phyloP scores from a whole-genome alignment of 2,888 invertebrate species.

The Scaeva pyrastri region DNA sequence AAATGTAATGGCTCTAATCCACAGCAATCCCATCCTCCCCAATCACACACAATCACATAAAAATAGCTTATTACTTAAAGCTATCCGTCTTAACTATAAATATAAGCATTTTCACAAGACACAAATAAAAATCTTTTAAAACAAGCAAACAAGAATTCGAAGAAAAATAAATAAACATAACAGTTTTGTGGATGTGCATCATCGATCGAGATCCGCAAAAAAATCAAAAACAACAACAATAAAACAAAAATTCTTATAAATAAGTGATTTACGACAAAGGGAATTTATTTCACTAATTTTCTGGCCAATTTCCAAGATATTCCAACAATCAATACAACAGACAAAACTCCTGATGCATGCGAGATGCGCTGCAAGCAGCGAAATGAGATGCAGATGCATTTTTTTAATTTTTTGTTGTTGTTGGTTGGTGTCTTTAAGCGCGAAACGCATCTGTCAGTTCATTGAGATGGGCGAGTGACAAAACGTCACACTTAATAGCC shows the following conservation, averaged over 20 bases:
- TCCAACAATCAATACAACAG: conserved; percentile 73
- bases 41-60: conserved; percentile 35
- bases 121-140: conserved; percentile 36
- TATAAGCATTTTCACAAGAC: conserved; percentile 2
- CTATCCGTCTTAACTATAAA: conserved; percentile 34
- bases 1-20: background rate
- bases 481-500: conserved; percentile 78
- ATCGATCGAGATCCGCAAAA: conserved; percentile 48
- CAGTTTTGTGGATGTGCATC: conserved; percentile 45
- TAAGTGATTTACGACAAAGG: conserved; percentile 69
- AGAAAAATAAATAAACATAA: conserved; percentile 34
- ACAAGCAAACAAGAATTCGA: conserved; percentile 64
- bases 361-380: conserved; percentile 30
- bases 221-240: background rate
- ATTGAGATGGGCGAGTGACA: conserved; percentile 79
- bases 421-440: background rate
- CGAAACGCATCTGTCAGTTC: conserved; percentile 81
- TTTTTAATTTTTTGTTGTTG: background rate
- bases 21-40: conserved; percentile 55
- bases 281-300: conserved; percentile 72
- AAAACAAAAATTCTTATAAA: conserved; percentile 52
- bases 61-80: conserved; percentile 68
- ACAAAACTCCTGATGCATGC: conserved; percentile 51
- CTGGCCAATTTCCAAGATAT: conserved; percentile 72
- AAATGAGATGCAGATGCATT: conserved; percentile 55